Conservation (phyloP, 2,797 vertebrate genomes). For the Poliocrania exsul region DNA sequence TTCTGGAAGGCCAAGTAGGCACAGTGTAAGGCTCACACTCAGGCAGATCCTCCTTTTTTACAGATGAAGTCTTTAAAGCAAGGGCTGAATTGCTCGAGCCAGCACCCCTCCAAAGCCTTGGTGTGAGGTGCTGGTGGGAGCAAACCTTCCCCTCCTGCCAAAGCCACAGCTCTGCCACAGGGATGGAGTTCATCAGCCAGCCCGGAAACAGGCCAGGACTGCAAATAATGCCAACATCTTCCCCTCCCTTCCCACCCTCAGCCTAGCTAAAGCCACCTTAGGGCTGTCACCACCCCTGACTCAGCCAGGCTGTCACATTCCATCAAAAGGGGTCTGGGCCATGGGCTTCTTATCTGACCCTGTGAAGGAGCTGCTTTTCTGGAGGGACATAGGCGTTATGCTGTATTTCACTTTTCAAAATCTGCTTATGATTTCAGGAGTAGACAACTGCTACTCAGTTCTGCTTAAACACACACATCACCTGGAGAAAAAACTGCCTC, state of each 20-base stretch:
- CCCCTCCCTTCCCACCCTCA: too few relatives aligned
- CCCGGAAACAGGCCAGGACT: background rate
- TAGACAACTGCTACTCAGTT: background rate
- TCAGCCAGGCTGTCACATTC: background rate
- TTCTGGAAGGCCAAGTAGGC: background rate
- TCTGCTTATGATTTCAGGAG: background rate
- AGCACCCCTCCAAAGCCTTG: background rate
- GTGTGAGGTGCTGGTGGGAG: rapidly evolving
- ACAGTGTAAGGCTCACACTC: background rate
- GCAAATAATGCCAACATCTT: background rate
- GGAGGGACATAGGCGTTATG: background rate
- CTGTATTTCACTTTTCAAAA: background rate
- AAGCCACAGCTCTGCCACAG: background rate
- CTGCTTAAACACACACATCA: background rate
- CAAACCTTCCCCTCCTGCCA: background rate
- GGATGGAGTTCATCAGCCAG: background rate
- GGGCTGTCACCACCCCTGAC: background rate
- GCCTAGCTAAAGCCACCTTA: rapidly evolving
- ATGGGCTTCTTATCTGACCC: rapidly evolving
- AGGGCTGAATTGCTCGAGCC: rapidly evolving
- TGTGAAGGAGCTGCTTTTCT: background rate
- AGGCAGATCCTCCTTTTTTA: background rate
- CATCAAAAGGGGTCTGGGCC: background rate
- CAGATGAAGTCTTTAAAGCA: background rate
- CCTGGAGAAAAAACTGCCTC: background rate